phyloP scores from a whole-genome alignment of 2,888 invertebrate genomes.

The Chrysotoxum bicinctum region DNA sequence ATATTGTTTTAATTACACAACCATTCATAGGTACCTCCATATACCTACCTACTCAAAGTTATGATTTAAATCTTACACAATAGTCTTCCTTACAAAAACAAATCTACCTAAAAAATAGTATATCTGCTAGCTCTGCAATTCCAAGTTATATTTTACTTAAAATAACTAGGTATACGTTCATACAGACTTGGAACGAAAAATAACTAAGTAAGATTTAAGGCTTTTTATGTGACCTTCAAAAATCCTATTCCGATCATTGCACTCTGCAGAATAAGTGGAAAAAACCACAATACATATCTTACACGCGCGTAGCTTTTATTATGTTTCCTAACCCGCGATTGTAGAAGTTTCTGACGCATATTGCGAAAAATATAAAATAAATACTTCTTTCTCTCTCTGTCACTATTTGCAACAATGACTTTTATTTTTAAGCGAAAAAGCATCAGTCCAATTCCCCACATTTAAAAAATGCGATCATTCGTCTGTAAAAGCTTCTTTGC shows the following conservation, averaged over 20 bases:
- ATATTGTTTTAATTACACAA: not conserved
- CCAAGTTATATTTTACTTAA: not conserved
- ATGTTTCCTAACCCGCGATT: not conserved
- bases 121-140: not conserved
- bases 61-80: too few relatives aligned
- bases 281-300: slow-evolving; percentile 4
- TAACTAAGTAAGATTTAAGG: not conserved
- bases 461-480: slow-evolving; percentile 41
- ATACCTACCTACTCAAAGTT: too few relatives aligned
- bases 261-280: slow-evolving; percentile 59
- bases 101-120: too few relatives aligned
- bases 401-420: slow-evolving; percentile 32
- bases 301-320: not conserved
- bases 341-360: not conserved
- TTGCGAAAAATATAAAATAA: slow-evolving; percentile 23
- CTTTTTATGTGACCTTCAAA: slow-evolving; percentile 60
- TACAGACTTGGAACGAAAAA: not conserved
- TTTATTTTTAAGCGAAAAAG: slow-evolving; percentile 46
- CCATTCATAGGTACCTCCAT: too few relatives aligned
- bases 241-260: slow-evolving; percentile 64
- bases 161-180: not conserved
- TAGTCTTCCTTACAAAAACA: too few relatives aligned
- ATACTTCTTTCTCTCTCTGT: not conserved
- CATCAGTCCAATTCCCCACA: slow-evolving; percentile 60
- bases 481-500: slow-evolving; percentile 36